phyloP scores from a whole-genome alignment of 30 jellyfish, hydroid and myxozoan genomes.

The Aurelia sp. region DNA sequence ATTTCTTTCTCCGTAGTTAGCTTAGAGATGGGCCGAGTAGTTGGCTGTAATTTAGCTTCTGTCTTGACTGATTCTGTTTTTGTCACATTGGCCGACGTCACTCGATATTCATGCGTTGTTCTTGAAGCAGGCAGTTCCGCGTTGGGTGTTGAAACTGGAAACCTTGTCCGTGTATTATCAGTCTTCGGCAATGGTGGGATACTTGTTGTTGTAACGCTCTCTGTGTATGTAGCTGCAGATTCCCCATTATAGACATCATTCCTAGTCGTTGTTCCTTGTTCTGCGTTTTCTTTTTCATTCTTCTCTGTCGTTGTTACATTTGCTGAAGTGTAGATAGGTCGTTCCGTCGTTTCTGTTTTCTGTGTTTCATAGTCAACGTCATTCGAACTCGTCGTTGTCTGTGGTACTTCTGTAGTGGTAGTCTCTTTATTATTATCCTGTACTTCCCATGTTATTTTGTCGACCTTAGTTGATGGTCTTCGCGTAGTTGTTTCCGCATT shows the following conservation, averaged over 20 bases:
- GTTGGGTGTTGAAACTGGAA: constrained; percentile 23
- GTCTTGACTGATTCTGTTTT: constrained; percentile 24
- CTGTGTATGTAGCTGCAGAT: constrained; percentile 5
- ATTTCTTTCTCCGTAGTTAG: background rate
- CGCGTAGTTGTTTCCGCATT: background rate
- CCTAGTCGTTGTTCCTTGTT: constrained; percentile 27
- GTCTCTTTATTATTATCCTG: background rate
- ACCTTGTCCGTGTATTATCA: background rate
- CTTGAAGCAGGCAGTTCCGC: constrained; percentile 24
- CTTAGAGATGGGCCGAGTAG: constrained; percentile 21
- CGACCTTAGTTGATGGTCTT: background rate
- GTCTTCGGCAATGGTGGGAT: constrained; percentile 26
- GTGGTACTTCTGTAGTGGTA: background rate
- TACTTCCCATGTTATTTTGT: constrained; percentile 12
- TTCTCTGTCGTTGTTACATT: constrained; percentile 21
- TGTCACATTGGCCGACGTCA: constrained; percentile 4
- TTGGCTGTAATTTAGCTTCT: background rate
- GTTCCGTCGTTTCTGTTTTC: background rate
- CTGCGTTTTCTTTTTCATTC: constrained; percentile 22
- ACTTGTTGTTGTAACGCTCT: constrained; percentile 12
- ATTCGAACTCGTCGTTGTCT: background rate
- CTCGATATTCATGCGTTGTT: constrained; percentile 31
- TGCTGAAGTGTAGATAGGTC: constrained; percentile 16
- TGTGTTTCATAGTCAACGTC: constrained; percentile 1
- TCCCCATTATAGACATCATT: constrained; percentile 4